Base-by-base conservation (phyloP, 2,888 invertebrate species). In the Drosophila macrospina region DNA sequence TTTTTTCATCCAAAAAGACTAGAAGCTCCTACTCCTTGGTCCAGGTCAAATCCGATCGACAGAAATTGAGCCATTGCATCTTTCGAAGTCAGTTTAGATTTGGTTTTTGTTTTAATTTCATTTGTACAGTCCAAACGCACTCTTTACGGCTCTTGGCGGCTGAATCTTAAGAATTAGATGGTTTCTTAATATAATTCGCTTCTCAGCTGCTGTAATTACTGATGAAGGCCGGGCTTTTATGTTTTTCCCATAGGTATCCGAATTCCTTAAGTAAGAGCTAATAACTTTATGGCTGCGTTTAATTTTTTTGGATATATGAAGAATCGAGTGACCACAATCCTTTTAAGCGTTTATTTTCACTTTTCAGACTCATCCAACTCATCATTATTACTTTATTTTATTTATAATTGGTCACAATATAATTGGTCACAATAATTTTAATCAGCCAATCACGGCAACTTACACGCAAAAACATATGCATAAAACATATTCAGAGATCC, bases 231-330 rank as follows among this genome's bases (percentile, higher is more conserved):
- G 50, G 39, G 15, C 50, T 26, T 51, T 51, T 37, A 37, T 37
- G 50, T 50, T 32, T 10, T 32, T 32, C 4, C 32, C 32, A 32
- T 36, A 36, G 34, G n/a, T 36, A n/a, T 36, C 34, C 34, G n/a
- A n/a, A 36, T 36, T 36, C 5, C 5, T 36, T 13, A 36, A 13
- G 34, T 51, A 36, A 28, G 51, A 13, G 28, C 10, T 28, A 39
- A 28, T 41, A 39, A 41, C 39, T 51, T 37, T 39, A 39, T 15
- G 51, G 51, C 37, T 44, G 54, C 42, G 42, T 4, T 44, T 55
- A 44, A 57, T 47, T 39, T 47, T 57, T 57, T 57, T 47, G 2
- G 16, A 56, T 56, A 47, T 47, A 47, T 47, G 45, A 28, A 45
- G 45, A 37, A 47, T 47, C 10, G 47, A 56, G 56, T 36, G 55